phyloP scores from a whole-genome alignment of 2,888 invertebrate genomes.

The Axea sp. region DNA sequence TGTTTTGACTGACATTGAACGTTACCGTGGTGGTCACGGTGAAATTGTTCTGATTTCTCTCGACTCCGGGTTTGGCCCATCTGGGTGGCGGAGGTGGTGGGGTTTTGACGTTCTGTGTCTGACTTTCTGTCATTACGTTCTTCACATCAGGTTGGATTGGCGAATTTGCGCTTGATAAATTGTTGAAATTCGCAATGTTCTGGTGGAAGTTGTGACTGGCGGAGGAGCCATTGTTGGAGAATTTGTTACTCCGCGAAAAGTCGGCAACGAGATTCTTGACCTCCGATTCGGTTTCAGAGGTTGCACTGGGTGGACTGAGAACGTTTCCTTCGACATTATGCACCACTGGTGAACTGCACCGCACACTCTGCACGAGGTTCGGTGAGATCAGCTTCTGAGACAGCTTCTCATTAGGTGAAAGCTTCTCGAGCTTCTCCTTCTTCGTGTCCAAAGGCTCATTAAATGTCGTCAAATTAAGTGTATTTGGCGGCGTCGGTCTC shows the following conservation, averaged over 20 bases:
- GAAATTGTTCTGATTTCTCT: slow-evolving; percentile 84
- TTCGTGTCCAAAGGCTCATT: slow-evolving; percentile 76
- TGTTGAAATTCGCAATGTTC: slow-evolving; percentile 72
- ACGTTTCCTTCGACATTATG: slow-evolving; percentile 77
- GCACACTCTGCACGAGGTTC: slow-evolving; percentile 76
- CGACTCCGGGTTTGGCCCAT: slow-evolving; percentile 88
- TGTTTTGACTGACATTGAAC: slow-evolving; percentile 84
- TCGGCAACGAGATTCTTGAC: slow-evolving; percentile 66
- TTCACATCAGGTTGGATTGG: slow-evolving; percentile 69
- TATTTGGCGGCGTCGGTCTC: slow-evolving; percentile 90
- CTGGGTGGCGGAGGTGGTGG: slow-evolving; percentile 92
- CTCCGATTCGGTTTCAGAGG: slow-evolving; percentile 62
- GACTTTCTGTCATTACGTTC: slow-evolving; percentile 67
- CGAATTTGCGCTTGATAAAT: slow-evolving; percentile 69
- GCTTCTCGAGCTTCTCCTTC: slow-evolving; percentile 69
- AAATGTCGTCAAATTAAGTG: slow-evolving; percentile 85
- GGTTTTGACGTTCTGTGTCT: slow-evolving; percentile 78
- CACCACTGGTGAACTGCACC: slow-evolving; percentile 76
- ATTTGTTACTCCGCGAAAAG: slow-evolving; percentile 71
- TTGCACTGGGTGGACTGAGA: slow-evolving; percentile 70
- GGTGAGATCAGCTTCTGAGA: slow-evolving; percentile 76
- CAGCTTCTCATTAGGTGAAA: slow-evolving; percentile 73
- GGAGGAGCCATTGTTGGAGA: slow-evolving; percentile 70
- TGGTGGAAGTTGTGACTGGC: slow-evolving; percentile 73
- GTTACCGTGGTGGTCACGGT: slow-evolving; percentile 93